A percentile compares a stretch with the other conserved stretches of the same genome.
Conservation (phyloP, 1,140 invertebrate genomes). For the Cydia fagiglandana region DNA sequence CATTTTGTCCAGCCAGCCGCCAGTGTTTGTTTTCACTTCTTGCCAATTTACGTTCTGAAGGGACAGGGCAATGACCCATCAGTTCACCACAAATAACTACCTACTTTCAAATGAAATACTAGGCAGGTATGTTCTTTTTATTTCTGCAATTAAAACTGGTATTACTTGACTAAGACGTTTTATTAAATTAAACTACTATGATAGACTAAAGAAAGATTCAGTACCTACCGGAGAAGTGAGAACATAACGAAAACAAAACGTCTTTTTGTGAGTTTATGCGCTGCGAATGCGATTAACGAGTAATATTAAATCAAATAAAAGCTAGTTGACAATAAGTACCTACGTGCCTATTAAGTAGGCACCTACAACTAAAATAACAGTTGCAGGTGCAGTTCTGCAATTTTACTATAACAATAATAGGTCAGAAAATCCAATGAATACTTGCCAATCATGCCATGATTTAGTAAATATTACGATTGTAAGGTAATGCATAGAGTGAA, state of each 20-base stretch:
- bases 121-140: too few relatives aligned
- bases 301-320: background rate
- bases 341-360: background rate
- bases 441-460: background rate
- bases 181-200: too few relatives aligned
- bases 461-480: background rate
- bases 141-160: too few relatives aligned
- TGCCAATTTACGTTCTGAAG: background rate
- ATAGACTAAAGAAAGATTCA: too few relatives aligned
- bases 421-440: background rate
- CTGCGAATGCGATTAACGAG: too few relatives aligned
- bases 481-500: background rate
- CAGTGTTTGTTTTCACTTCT: background rate
- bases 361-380: conserved; percentile 7
- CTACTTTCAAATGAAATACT: background rate
- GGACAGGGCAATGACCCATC: background rate
- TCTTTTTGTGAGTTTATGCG: too few relatives aligned
- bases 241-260: too few relatives aligned
- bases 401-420: conserved; percentile 5
- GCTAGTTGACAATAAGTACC: background rate
- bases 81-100: background rate
- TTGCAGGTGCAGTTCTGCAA: background rate
- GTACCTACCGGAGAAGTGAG: too few relatives aligned
- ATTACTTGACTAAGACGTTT: too few relatives aligned
- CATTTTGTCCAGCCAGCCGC: background rate